Evolutionary conservation across 2,797 vertebrate genomes (phyloP), one percentile per base, ranked within the genome.

Genomic region (Amblyraja radiata): DNA sequence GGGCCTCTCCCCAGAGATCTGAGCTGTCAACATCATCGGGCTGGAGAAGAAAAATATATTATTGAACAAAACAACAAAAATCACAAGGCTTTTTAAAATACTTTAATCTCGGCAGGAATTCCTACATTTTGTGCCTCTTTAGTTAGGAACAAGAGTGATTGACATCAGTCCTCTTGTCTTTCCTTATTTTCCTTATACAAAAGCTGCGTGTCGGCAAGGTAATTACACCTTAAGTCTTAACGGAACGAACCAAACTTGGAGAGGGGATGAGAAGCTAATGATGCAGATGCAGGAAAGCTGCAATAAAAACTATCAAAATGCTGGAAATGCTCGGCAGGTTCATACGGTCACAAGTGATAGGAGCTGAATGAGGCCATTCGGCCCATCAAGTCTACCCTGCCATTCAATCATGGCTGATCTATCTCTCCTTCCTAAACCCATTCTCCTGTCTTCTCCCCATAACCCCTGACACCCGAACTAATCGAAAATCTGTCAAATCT

Each of bases 1-100:
- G 1, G 6, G 6, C 63, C 83, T 63, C 46, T 83, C 39, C 81
- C 93, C 94, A 93, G 58, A 54, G 93, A 68, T 73, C 86, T 93
- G 21, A n/a, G 81, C 78, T 46, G 54, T 90, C 83, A 74, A 77
- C 83, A 74, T 54, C 79, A 16, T 46, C 18, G 10, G 2, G 25
- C 39, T 76, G 71, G 6, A 73, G 10, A 58, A 93, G n/a, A 46
- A 46, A 8, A 68, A 77, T 61, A n/a, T 93, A 76, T 77, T 65
- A 65, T 86, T 86, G 13, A 86, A 61, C 16, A 65, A 28, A 18
- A 6, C 28, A 16, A 71, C 68, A 86, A 65, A 65, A 86, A 86
- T 63, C 58, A 86, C 83, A 86, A 54, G 83, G 28, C 28, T 25
- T 13, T 63, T 86, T 86, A 63, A 65, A 65, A 86, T 63, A 86